phyloP scores from a whole-genome alignment of 2,113 vertebrate species.

The Acrocephalus arundinaceus region DNA sequence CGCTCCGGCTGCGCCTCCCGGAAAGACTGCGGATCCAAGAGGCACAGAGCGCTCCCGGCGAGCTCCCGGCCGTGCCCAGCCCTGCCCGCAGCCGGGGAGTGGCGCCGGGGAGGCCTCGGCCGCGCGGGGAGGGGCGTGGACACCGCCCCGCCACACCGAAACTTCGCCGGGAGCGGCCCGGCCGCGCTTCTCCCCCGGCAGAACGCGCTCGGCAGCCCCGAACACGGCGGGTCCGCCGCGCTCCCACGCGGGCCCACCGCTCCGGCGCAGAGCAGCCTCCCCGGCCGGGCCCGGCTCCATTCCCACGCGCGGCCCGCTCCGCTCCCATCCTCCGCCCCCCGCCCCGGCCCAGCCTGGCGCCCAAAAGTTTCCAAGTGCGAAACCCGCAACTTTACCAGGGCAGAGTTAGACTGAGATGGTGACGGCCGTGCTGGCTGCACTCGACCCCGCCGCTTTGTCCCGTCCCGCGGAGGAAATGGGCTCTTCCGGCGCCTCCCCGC shows the following conservation, averaged over 20 bases:
- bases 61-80: background rate
- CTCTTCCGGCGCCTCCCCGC: background rate
- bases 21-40: accelerated
- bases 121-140: background rate
- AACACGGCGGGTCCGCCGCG: background rate
- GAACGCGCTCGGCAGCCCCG: background rate
- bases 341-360: background rate
- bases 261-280: background rate
- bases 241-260: background rate
- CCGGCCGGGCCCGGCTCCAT: background rate
- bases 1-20: background rate
- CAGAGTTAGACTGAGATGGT: background rate
- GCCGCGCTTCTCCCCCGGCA: background rate
- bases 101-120: background rate
- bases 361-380: background rate
- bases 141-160: background rate
- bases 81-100: background rate
- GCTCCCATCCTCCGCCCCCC: background rate
- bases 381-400: background rate
- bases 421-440: background rate
- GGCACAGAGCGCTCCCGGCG: background rate
- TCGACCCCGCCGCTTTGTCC: background rate
- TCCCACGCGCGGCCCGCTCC: background rate
- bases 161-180: background rate
- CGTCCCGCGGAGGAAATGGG: background rate